phyloP scores from a whole-genome alignment of 2,888 invertebrate species.

The Heterodera filipjevi region DNA sequence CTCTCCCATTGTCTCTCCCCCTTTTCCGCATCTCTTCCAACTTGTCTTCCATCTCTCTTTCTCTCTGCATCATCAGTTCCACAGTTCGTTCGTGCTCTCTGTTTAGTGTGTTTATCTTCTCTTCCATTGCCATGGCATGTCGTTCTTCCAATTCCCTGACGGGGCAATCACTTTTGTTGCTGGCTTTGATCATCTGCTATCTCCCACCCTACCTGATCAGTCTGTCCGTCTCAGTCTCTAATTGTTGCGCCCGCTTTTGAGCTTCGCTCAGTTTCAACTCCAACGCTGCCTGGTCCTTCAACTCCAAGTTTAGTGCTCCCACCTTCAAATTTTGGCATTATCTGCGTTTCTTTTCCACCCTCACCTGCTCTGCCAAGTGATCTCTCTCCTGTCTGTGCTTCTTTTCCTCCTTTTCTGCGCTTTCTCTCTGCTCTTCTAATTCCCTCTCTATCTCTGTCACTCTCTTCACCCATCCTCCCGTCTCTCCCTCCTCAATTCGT shows the following conservation, averaged over 20 bases:
- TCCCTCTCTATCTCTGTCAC: conserved; percentile 13
- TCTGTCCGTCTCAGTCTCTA: conserved; percentile 40
- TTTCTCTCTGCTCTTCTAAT: conserved; percentile 29
- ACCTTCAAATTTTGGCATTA: conserved; percentile 25
- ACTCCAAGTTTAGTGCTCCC: conserved; percentile 28
- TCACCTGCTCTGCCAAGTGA: conserved; percentile 21
- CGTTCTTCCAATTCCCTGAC: conserved; percentile 36
- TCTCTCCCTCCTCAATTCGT: conserved; percentile 35
- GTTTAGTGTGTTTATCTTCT: conserved; percentile 40
- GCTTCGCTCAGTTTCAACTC: conserved; percentile 32
- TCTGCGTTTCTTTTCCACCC: neutral
- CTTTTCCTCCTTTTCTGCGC: conserved; percentile 25
- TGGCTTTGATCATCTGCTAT: conserved; percentile 19
- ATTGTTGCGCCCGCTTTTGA: neutral
- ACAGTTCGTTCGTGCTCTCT: conserved; percentile 49
- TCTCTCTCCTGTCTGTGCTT: conserved; percentile 2
- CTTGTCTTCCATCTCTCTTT: conserved; percentile 41
- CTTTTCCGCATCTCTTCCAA: conserved; percentile 35
- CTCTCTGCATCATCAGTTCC: conserved; percentile 36
- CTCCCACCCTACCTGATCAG: conserved; percentile 25
- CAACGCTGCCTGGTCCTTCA: conserved; percentile 33
- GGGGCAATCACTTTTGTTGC: neutral
- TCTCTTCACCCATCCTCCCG: conserved; percentile 22
- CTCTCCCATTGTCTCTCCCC: neutral
- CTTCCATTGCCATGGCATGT: conserved; percentile 36